Evolutionary conservation across 2,797 vertebrate species (phyloP), one percentile per base, ranked within the genome.

Genomic region (Eulemur albifrons): DNA sequence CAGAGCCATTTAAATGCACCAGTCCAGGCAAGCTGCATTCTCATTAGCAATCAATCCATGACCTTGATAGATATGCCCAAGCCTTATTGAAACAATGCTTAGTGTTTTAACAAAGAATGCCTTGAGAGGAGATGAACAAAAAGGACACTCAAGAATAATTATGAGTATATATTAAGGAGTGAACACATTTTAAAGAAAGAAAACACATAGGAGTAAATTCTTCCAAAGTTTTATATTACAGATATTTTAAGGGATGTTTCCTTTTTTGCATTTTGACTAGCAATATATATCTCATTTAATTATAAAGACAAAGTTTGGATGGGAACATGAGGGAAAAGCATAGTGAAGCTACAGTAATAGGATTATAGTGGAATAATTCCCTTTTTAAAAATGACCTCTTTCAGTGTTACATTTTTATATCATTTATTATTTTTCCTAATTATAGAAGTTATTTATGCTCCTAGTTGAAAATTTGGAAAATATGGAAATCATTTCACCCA

Each of bases 281-380:
- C 23, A 52, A 59, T 32, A 57, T 35, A 43, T 43, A 25, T 23
- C 21, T 75, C 38, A 15, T 89, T 93, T 82, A 83, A 93, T 84
- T 84, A 73, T 57, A 90, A 88, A 88, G 63, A 90, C 10, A 57
- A 88, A 57, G 17, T 93, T 88, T 65, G 77, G 54, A 77, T 82
- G 4, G 52, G 20, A 48, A 21, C 30, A 18, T 45, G 12, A 32
- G 25, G 23, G 27, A 67, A 87, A 79, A 2, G 11, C 13, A 32
- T 63, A 90, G 63, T 61, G 40, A 25, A 70, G 52, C 30, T 61
- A 25, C 25, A 45, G 17, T 40, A 59, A 48, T 57, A 52, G 63
- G 18, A 43, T 70, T 93, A 35, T 15, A 38, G 14, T 43, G 87
- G 63, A 45, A 88, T 5, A 84, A 65, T 80, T 35, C 40, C 8